Evolutionary conservation across 2,113 vertebrate genomes (phyloP), one percentile per base, ranked within the genome.

Genomic region (Merops nubicus): DNA sequence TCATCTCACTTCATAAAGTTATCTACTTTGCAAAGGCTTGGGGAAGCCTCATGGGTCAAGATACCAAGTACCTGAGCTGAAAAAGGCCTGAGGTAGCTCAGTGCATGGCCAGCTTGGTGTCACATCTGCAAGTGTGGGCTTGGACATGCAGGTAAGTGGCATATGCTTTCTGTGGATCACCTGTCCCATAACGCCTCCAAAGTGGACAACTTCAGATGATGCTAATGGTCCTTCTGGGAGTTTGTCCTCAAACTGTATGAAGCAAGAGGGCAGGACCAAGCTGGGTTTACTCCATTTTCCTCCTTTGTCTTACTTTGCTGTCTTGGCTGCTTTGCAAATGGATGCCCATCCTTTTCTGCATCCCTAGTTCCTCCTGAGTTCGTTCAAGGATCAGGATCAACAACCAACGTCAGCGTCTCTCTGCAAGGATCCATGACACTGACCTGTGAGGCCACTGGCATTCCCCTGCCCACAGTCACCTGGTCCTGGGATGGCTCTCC

Each of bases 361-460:
- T n/a, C 16, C 63, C 43, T 63, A 99, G 99, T 98, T 62, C 99
- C 99, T 10, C 99, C 99, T 1, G 97, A 98, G 42, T 97, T 99
- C 53, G n/a, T 93, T 5, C 98, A 92, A 14, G 98, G 98, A 80
- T 91, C 91, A 3, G 96, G 59, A 36, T 3, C 50, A 0, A 47
- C 89, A 74, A 91, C 72, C 67, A 98, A 97, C 0, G 1, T 98
- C 87, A 98, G 95, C 0, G 36, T 92, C 6, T 2, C 92, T 59
- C 75, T 98, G 73, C 96, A 98, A 7, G 96, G 88, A 42, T 72
- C 98, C 56, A 47, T 98, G 94, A 97, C 82, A 0, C 97, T 98
- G 83, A 92, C 86, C 60, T 98, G 98, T 0, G 98, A 98, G 79
- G 97, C 97, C 64, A 80, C 95, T 0, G 98, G 98, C 1, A 3